Conservation (phyloP, 2,797 vertebrate genomes). For the Uromys caudimaculatus region DNA sequence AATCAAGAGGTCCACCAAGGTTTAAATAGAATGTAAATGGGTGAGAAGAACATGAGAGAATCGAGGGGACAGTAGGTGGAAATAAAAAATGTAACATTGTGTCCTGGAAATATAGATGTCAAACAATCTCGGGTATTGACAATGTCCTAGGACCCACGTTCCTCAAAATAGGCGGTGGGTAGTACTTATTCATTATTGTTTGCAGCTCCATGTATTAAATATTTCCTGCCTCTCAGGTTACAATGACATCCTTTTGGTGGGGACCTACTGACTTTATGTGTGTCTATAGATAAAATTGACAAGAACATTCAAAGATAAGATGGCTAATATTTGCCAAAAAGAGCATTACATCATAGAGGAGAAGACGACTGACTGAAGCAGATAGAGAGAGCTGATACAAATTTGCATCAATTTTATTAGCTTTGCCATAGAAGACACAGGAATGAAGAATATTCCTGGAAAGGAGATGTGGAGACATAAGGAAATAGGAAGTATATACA, state of each 20-base stretch:
- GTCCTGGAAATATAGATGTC: neutral
- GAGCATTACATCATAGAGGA: neutral
- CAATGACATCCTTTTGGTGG: neutral
- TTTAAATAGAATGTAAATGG: neutral
- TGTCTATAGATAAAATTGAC: neutral
- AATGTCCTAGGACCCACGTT: neutral
- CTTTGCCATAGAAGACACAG: neutral
- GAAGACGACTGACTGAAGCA: neutral
- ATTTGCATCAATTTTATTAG: neutral
- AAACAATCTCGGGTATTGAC: neutral
- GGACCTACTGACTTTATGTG: fast-evolving
- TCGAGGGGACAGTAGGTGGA: neutral
- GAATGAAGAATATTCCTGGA: neutral
- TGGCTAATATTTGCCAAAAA: neutral
- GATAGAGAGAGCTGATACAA: neutral
- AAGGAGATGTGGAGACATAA: neutral
- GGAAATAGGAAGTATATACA: neutral
- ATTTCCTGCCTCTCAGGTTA: neutral
- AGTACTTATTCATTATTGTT: no score
- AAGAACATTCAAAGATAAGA: neutral
- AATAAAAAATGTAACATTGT: neutral
- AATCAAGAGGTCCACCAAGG: neutral
- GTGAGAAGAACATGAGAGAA: neutral
- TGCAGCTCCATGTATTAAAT: neutral
- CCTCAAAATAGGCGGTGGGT: neutral